phyloP scores from a whole-genome alignment of 2,113 vertebrate species.

The Litocranius walleri region DNA sequence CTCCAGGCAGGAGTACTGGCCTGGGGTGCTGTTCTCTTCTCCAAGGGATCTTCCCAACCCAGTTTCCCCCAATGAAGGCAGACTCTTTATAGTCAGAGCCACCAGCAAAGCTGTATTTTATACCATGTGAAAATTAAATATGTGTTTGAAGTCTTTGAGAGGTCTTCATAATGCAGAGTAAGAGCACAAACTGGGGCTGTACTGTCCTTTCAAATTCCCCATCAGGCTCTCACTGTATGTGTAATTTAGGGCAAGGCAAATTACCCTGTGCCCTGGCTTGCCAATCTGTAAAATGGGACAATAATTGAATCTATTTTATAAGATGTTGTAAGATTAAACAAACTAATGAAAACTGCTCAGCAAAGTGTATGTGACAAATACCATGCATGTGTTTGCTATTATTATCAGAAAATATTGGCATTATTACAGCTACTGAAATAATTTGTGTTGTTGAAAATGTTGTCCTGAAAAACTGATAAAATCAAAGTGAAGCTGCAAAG shows the following conservation, averaged over 20 bases:
- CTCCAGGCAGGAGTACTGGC: background rate
- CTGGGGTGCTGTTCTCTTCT: background rate
- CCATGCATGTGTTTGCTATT: background rate
- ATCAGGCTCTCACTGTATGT: background rate
- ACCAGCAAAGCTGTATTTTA: background rate
- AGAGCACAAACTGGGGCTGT: background rate
- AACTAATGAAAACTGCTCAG: background rate
- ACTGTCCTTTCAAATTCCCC: background rate
- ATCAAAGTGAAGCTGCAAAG: background rate
- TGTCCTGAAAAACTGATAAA: background rate
- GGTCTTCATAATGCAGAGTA: background rate
- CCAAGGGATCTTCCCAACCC: background rate
- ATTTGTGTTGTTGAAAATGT: conserved; percentile 6
- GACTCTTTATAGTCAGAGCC: background rate
- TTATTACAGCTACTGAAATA: background rate
- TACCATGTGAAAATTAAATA: background rate
- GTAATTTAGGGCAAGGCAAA: background rate
- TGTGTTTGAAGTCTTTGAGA: background rate
- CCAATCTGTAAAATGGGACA: background rate
- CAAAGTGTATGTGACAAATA: background rate
- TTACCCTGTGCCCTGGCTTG: background rate
- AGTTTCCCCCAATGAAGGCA: background rate
- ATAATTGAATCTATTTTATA: background rate
- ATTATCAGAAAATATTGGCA: background rate
- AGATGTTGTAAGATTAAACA: background rate